phyloP scores from a whole-genome alignment of 2,888 invertebrate genomes.

The Gerris lacustris region DNA sequence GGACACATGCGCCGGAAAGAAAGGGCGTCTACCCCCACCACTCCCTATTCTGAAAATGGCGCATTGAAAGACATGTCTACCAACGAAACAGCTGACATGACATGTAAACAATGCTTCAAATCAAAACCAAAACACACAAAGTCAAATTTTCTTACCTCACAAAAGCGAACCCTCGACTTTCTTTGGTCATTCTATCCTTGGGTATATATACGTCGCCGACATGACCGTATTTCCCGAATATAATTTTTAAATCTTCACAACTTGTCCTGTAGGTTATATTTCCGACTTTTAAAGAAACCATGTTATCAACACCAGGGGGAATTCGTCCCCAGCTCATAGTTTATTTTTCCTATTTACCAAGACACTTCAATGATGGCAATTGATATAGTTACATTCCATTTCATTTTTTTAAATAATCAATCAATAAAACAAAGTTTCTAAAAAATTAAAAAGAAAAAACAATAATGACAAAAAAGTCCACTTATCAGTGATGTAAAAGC shows the following conservation, averaged over 20 bases:
- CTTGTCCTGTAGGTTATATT: constrained; percentile 32
- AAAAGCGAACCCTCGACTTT: constrained; percentile 32
- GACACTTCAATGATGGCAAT: no score
- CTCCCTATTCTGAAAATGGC: no score
- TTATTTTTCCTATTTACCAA: no score
- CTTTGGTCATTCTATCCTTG: constrained; percentile 31
- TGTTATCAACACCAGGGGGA: constrained; percentile 30
- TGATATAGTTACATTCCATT: no score
- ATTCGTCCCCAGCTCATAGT: constrained; percentile 28
- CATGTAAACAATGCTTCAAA: no score
- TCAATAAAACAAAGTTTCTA: no score
- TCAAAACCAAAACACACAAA: neutral
- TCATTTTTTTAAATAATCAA: no score
- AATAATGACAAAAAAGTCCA: no score
- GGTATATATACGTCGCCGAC: constrained; percentile 33
- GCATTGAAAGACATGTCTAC: no score
- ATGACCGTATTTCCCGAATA: constrained; percentile 31
- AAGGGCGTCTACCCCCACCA: neutral
- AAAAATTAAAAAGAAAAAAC: no score
- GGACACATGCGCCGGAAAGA: neutral
- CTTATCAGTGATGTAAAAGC: no score
- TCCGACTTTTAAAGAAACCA: constrained; percentile 32
- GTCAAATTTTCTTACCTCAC: constrained; percentile 28
- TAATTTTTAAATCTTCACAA: constrained; percentile 30
- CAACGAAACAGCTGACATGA: no score